Evolutionary conservation across 92 coral and sea anemone genomes (phyloP), one percentile per base, ranked within the genome.

Genomic region (Zoanthus sociatus): DNA sequence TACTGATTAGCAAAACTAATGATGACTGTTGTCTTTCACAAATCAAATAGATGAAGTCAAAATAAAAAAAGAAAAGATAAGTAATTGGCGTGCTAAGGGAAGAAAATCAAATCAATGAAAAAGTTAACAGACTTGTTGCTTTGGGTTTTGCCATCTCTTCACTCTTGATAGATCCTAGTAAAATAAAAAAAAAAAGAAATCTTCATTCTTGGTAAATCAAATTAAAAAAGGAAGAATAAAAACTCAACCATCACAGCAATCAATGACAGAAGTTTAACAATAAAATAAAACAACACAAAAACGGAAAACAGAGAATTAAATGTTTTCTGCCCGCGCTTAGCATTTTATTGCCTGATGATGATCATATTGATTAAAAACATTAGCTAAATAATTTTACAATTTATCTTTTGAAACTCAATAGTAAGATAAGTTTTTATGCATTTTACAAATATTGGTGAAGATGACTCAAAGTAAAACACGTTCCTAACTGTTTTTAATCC

Each of bases 91-190:
- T 30, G 54, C 64, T 4, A 32, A 26, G 17, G 1, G 18, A 77
- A 50, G 13, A 17, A 7, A 70, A 42, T 50, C 16, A 64, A 86
- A 60, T 7, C 30, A 75, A 30, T 2, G 8, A 44, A 73, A 61
- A 72, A 37, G 58, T 78, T 37, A 37, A 73, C 84, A 47, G 77
- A 94, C 96, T 92, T 81, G 96, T 70, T 53, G 91, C 87, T 81
- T 96, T 96, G 16, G 98, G 72, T 74, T 94, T 96, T 71, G 90
- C 94, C 70, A 88, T 83, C 9, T 94, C 94, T 13, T 92, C 98
- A 69, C 73, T 86, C 78, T 94, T 91, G 21, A 84, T 88, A 70
- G 83, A 37, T 54, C 72, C 94, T 87, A 78, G 42, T 54, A 83
- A 21, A 61, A 20, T 8, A 71, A 64, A 42, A 33, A 26, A 26